Evolutionary conservation across 2,888 invertebrate genomes (phyloP).

Genomic region (Caenorhabditis japonica): DNA sequence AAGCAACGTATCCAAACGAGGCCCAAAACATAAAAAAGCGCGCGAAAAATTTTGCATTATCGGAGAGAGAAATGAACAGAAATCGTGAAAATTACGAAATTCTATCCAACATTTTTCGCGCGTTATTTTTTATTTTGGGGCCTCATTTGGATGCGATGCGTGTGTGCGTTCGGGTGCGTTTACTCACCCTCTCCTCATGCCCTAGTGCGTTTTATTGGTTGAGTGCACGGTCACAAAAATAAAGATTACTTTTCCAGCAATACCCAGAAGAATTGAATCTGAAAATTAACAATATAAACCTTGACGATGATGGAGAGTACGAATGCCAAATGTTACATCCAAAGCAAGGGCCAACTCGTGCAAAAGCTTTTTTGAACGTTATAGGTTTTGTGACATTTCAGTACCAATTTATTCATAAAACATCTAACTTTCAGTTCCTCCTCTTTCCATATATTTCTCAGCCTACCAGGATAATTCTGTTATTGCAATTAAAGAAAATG

Average conservation of each 20-base stretch:
- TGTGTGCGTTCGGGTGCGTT: too few species aligned
- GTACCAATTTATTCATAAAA: not conserved
- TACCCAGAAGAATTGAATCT: conserved; percentile 73
- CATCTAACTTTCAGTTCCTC: conserved; percentile 69
- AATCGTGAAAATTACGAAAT: too few species aligned
- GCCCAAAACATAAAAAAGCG: too few species aligned
- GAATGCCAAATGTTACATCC: conserved; percentile 88
- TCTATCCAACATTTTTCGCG: too few species aligned
- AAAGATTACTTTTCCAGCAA: too few species aligned
- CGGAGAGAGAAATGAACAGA: too few species aligned
- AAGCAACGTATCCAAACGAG: too few species aligned
- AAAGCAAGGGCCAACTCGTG: conserved; percentile 67
- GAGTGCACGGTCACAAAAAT: not conserved
- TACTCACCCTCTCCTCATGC: too few species aligned
- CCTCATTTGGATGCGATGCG: too few species aligned
- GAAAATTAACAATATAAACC: conserved; percentile 80
- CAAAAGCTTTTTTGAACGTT: conserved; percentile 68
- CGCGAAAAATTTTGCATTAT: too few species aligned
- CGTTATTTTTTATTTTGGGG: too few species aligned
- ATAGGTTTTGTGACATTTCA: conserved; percentile 58
- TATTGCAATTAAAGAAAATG: conserved; percentile 72
- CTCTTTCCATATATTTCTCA: conserved; percentile 63
- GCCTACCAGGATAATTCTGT: conserved; percentile 67
- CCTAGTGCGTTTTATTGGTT: not conserved
- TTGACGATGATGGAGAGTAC: conserved; percentile 93